Percentiles rank a stretch among this genome's conserved stretches.
phyloP scores from a whole-genome alignment of 2,888 invertebrate genomes.

The Scaptomyza tumidula region DNA sequence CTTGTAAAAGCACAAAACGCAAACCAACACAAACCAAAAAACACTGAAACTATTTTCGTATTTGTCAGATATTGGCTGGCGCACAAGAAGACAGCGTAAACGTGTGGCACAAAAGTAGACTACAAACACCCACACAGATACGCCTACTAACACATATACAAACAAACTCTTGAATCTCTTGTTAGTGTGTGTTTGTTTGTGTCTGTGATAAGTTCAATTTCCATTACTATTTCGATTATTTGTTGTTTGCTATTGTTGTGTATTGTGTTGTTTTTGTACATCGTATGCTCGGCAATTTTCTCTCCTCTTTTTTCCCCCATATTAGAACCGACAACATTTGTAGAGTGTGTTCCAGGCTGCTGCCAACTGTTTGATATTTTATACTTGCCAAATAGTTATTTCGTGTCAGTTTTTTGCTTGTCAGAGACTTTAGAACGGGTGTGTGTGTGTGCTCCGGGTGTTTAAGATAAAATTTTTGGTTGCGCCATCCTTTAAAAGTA shows the following conservation, averaged over 20 bases:
- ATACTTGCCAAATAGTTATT: slow-evolving; percentile 38
- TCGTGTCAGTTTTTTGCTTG: slow-evolving; percentile 21
- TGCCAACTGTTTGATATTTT: slow-evolving; percentile 34
- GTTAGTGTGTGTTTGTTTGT: slow-evolving; percentile 8
- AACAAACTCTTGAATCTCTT: background rate
- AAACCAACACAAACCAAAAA: background rate
- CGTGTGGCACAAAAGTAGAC: slow-evolving; percentile 54
- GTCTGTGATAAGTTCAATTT: slow-evolving; percentile 66
- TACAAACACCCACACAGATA: slow-evolving; percentile 12
- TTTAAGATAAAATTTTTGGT: background rate
- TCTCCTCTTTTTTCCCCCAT: slow-evolving; percentile 8
- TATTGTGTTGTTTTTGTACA: slow-evolving; percentile 13
- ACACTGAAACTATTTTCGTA: slow-evolving; percentile 62
- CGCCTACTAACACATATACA: background rate
- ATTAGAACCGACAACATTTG: slow-evolving; percentile 37
- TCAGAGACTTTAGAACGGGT: slow-evolving; percentile 13
- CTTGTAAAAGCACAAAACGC: slow-evolving; percentile 13
- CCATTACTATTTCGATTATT: slow-evolving; percentile 66
- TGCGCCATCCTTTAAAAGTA: background rate
- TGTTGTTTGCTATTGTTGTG: slow-evolving; percentile 58
- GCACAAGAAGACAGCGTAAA: slow-evolving; percentile 39
- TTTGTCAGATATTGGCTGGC: slow-evolving; percentile 63
- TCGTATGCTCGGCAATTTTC: slow-evolving; percentile 17
- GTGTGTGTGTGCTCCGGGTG: background rate
- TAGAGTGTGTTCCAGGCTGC: slow-evolving; percentile 9